Percentiles rank a stretch among this genome's conserved stretches.
Evolutionary conservation across 2,888 invertebrate genomes (phyloP).

Genomic region (Smittia aterrima): DNA sequence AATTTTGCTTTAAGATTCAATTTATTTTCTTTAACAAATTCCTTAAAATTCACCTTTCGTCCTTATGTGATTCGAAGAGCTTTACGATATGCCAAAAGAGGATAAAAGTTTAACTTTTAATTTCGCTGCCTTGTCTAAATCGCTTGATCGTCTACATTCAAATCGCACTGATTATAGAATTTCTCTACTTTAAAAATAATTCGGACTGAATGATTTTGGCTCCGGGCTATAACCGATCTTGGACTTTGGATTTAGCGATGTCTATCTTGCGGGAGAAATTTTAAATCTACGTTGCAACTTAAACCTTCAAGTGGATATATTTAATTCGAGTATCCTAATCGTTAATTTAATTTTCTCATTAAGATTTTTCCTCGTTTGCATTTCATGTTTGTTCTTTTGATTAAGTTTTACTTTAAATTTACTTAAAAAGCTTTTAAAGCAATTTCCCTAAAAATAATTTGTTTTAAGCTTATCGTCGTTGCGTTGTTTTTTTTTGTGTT

Average conservation of each 20-base stretch:
- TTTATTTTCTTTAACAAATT: not conserved
- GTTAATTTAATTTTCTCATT: conserved; percentile 1
- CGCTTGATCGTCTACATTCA: no score
- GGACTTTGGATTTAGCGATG: no score
- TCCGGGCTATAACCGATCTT: no score
- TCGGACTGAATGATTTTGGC: no score
- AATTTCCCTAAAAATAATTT: not conserved
- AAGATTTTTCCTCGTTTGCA: not conserved
- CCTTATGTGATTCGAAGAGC: not conserved
- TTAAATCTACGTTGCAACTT: not conserved
- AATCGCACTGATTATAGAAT: no score
- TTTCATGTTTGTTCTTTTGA: not conserved
- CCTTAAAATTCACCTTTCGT: not conserved
- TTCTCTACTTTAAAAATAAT: no score
- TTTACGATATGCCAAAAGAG: no score
- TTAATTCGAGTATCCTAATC: not conserved
- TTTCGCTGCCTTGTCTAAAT: no score
- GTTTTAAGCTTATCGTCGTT: conserved; percentile 36
- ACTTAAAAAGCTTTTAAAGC: not conserved
- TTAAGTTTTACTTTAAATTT: not conserved
- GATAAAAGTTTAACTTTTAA: no score
- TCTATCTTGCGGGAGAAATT: not conserved
- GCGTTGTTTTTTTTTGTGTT: not conserved
- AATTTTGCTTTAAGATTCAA: not conserved
- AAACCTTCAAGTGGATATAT: not conserved